Base-by-base conservation (phyloP, 2,113 vertebrate species). In the Eptesicus fuscus region DNA sequence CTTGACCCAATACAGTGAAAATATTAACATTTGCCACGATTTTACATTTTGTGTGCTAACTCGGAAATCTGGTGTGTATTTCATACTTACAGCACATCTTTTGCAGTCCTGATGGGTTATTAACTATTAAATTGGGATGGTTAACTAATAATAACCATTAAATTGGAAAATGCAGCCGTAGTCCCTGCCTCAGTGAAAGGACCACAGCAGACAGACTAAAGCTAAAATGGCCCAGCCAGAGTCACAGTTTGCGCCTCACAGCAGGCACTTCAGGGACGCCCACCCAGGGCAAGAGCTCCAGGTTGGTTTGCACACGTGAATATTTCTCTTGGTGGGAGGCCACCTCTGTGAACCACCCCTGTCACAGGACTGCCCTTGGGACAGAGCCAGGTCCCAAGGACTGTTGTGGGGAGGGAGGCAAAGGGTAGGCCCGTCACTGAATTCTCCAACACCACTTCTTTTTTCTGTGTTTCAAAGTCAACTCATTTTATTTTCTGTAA, bases 281-380 rank as follows among this genome's bases (percentile, higher is more conserved):
- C 4, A 7, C 30, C 22, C 37, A 37, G 0, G 13, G 1, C 17
- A 7, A 44, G 23, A 83, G 70, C 76, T 53, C 49, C 4, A 2
- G 25, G 44, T 17, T 25, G 16, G 16, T 28, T 25, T 7, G 69
- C n/a, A 37, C 7, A 30, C 22, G 5, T 47, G 9, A 4, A 0
- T 4, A 25, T 32, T 61, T 67, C 23, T 53, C 44, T 79, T 40
- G 18, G 18, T 10, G 30, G 14, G 30, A 37, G 82, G 51, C 30
- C 18, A 2, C n/a, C 67, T 8, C 12, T 2, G 2, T 0, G 69
- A n/a, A 4, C 63, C n/a, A 1, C 78, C 23, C 9, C 12, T 1
- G 25, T 18, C 37, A 10, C 14, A 8, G 17, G 20, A 4, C 40
- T 16, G 10, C 1, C 13, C 32, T 11, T 20, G 47, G 2, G 22